Evolutionary conservation across 2,888 invertebrate species (phyloP), one percentile per base, ranked within the genome.

Genomic region (Drepanosiphum platanoidis): DNA sequence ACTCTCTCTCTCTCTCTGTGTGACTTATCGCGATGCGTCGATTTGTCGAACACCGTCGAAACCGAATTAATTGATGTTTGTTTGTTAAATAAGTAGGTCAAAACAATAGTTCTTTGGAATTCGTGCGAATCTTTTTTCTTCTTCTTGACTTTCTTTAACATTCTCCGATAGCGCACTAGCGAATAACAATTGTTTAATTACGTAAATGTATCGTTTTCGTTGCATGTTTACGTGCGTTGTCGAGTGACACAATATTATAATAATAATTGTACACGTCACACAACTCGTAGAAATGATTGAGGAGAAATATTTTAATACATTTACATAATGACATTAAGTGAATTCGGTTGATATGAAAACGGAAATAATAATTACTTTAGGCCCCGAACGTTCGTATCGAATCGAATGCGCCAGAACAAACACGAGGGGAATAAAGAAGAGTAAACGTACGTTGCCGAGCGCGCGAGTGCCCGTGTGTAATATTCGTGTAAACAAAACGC

Each of bases 71-170:
- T 77, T 61, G 77, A 61, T 61, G 36, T 36, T 77, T 61, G 39
- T 77, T 77, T 18, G 61, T 5, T 27, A 39, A 77, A 77, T n/a
- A 77, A 77, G 27, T 77, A 77, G 77, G 77, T 77, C 77, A 77
- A 61, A 27, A 5, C 46, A 18, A 15, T 4, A 46, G n/a, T 52
- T 58, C 34, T 75, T 52, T 15, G 34, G 34, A 58, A 77, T 36
- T 77, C 27, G 27, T 61, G 27, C 61, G 27, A 77, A 27, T 61
- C 36, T 77, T 61, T 75, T 58, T 61, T 61, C n/a, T n/a, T n/a
- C n/a, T n/a, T n/a, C n/a, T n/a, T n/a, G n/a, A n/a, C n/a, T n/a
- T n/a, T n/a, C n/a, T n/a, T n/a, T n/a, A n/a, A 27, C 39, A 39
- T 22, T 22, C 18, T n/a, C 52, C 15, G 30, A 52, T 34, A 52